Conservation (phyloP, 1,140 invertebrate genomes). For the Ceratosolen fusciceps region DNA sequence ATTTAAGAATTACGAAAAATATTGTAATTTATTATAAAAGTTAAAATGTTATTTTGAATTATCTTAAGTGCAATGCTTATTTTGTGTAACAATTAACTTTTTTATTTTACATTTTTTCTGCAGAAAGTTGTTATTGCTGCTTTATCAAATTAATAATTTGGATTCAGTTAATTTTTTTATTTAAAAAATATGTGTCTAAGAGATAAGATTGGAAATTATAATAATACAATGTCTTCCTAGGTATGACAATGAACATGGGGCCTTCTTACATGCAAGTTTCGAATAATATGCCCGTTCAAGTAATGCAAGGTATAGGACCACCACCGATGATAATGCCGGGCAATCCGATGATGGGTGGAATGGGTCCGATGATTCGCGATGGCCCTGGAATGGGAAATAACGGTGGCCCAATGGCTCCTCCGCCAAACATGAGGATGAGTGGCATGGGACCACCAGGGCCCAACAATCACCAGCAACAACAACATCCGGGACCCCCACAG, state of each 20-base stretch:
- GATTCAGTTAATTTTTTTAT: neutral
- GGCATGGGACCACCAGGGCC: constrained; percentile 32
- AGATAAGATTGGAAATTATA: too few species aligned
- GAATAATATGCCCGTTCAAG: constrained; percentile 19
- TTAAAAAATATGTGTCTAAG: too few species aligned
- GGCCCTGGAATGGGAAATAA: constrained; percentile 43
- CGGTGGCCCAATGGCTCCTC: constrained; percentile 40
- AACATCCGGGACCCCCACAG: constrained; percentile 46
- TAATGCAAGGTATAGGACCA: constrained; percentile 55
- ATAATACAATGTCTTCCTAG: too few species aligned
- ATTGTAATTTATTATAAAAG: too few species aligned
- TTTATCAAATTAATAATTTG: too few species aligned
- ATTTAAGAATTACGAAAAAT: too few species aligned
- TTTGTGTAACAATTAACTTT: neutral
- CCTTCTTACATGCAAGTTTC: constrained; percentile 34
- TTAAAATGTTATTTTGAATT: too few species aligned
- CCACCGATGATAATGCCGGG: constrained; percentile 69
- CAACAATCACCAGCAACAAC: constrained; percentile 23
- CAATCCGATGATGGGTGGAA: constrained; percentile 68
- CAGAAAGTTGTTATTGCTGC: too few species aligned
- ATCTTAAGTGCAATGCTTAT: neutral
- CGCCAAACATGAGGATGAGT: constrained; percentile 41
- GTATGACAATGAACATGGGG: constrained; percentile 64
- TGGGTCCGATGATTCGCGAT: constrained; percentile 61
- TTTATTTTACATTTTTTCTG: too few species aligned